A percentile compares a stretch with the other conserved stretches of the same genome.
phyloP scores from a whole-genome alignment of 2,797 vertebrate species.

The Geotria australis region DNA sequence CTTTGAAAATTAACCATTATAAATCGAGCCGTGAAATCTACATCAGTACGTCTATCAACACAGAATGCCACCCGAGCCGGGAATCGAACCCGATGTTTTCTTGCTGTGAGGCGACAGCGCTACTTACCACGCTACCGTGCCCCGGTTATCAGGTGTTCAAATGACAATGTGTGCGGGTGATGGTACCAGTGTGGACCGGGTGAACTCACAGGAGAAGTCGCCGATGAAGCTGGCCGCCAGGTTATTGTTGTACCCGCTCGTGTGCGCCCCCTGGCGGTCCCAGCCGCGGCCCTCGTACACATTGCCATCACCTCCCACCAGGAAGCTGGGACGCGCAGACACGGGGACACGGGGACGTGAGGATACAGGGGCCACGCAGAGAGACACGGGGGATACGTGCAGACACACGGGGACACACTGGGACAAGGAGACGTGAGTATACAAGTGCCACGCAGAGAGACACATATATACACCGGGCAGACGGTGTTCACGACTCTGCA shows the following conservation, averaged over 20 bases:
- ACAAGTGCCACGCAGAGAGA: no score
- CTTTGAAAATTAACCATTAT: no score
- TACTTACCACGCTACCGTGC: no score
- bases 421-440: neutral
- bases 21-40: no score
- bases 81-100: no score
- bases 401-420: neutral
- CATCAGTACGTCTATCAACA: no score
- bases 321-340: slow-evolving; percentile 13
- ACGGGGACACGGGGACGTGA: neutral
- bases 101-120: no score
- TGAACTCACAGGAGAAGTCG: slow-evolving; percentile 19
- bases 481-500: no score
- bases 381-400: neutral
- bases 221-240: slow-evolving; percentile 35
- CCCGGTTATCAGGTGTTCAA: no score
- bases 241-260: slow-evolving; percentile 15
- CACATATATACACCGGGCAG: no score
- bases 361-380: neutral
- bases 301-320: slow-evolving; percentile 20
- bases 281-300: slow-evolving; percentile 37
- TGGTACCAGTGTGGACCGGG: neutral
- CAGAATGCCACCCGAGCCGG: no score
- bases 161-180: no score
- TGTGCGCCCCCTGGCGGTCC: slow-evolving; percentile 19